Evolutionary conservation across 92 coral and sea anemone genomes (phyloP).

Genomic region (Heteractis magnifica): DNA sequence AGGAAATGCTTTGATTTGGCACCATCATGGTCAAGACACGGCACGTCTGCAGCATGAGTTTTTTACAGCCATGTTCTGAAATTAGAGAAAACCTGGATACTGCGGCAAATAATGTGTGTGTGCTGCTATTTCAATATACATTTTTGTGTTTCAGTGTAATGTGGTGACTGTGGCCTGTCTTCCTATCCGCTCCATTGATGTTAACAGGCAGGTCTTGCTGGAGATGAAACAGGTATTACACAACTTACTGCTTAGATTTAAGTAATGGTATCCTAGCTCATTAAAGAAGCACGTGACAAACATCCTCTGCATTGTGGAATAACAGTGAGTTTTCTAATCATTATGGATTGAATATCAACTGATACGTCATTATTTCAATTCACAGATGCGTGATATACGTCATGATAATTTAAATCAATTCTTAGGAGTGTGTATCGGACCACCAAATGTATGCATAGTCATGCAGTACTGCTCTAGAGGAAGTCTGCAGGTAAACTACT

Average conservation of each 20-base stretch:
- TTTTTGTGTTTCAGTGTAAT: conserved; percentile 52
- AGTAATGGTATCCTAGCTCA: too few relatives aligned
- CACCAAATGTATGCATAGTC: conserved; percentile 78
- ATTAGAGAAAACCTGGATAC: neutral
- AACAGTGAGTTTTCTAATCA: neutral
- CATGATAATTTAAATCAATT: conserved; percentile 91
- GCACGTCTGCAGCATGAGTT: too few relatives aligned
- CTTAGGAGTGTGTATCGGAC: conserved; percentile 91
- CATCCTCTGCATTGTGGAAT: too few relatives aligned
- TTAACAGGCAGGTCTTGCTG: conserved; percentile 74
- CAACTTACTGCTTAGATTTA: too few relatives aligned
- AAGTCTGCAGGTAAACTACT: conserved; percentile 77
- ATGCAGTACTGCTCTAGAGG: conserved; percentile 93
- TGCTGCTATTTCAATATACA: neutral
- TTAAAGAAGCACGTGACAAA: too few relatives aligned
- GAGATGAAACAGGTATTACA: conserved; percentile 86
- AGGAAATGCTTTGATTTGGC: too few relatives aligned
- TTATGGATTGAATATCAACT: neutral
- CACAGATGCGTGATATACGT: conserved; percentile 89
- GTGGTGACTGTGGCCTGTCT: conserved; percentile 80
- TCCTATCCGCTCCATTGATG: conserved; percentile 75
- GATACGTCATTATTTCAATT: neutral
- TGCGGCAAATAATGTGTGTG: neutral
- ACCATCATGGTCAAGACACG: too few relatives aligned
- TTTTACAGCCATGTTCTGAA: neutral